Evolutionary conservation across 2,113 vertebrate species (phyloP).

Genomic region (Parus major): DNA sequence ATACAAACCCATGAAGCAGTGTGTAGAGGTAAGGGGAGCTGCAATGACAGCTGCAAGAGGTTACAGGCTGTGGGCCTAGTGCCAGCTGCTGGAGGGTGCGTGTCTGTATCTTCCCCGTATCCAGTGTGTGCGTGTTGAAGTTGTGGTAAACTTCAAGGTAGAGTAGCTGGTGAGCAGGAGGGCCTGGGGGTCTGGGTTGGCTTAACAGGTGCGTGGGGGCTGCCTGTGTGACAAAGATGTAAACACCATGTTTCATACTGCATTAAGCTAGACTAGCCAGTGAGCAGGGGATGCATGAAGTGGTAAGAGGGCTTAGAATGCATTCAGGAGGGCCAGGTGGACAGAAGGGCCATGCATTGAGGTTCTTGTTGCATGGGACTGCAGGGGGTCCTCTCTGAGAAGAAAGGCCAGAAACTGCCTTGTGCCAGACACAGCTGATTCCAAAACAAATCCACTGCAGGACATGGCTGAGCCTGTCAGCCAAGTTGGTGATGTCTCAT

Average conservation of each 20-base stretch:
- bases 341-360: rapidly evolving
- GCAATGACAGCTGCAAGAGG: neutral
- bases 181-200: neutral
- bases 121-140: neutral
- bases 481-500: neutral
- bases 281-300: neutral
- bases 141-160: neutral
- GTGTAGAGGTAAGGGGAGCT: neutral
- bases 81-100: rapidly evolving
- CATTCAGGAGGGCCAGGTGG: neutral
- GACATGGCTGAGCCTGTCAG: neutral
- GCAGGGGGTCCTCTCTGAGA: neutral
- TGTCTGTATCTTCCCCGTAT: neutral
- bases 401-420: neutral
- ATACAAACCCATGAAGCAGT: neutral
- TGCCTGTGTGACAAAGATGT: rapidly evolving
- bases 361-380: neutral
- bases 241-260: neutral
- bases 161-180: neutral
- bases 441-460: neutral
- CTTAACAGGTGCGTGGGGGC: neutral
- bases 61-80: neutral
- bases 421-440: neutral
- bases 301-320: neutral
- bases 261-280: neutral